Evolutionary conservation across 2,797 vertebrate genomes (phyloP).

Genomic region (Acropternis orthonyx): DNA sequence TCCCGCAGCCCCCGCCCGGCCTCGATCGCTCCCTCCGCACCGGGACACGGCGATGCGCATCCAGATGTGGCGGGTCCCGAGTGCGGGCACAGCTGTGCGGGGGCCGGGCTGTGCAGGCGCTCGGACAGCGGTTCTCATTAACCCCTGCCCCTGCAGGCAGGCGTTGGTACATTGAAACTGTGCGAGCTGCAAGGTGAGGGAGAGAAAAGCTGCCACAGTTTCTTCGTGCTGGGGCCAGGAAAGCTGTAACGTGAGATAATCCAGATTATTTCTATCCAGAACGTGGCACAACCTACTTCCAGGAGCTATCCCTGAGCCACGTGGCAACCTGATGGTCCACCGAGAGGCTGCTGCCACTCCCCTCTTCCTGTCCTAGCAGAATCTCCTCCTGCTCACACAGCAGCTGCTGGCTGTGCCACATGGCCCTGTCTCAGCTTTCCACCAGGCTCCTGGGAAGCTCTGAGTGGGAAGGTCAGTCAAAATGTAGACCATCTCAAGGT

Average conservation of each 20-base stretch:
- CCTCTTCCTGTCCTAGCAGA: neutral
- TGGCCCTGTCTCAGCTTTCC: neutral
- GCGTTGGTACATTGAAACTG: neutral
- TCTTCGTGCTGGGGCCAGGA: neutral
- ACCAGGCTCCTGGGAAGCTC: neutral
- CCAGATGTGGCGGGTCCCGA: neutral
- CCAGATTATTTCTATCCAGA: slow-evolving; percentile 20
- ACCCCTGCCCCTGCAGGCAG: neutral
- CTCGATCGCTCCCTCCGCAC: neutral
- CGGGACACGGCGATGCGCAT: fast-evolving
- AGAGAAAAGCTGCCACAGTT: neutral
- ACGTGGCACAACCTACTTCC: neutral
- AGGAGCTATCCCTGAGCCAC: neutral
- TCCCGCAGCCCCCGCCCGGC: fast-evolving
- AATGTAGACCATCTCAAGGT: neutral
- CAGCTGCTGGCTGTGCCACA: neutral
- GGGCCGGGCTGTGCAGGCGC: neutral
- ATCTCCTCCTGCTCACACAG: neutral
- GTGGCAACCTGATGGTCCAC: neutral
- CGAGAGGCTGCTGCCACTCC: neutral
- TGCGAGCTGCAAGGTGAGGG: neutral
- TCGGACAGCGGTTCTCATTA: neutral
- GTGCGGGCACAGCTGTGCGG: neutral
- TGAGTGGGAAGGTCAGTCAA: neutral
- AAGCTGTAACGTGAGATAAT: neutral